Evolutionary conservation across 2,113 vertebrate species (phyloP).

Genomic region (Chlorocebus sabaeus): DNA sequence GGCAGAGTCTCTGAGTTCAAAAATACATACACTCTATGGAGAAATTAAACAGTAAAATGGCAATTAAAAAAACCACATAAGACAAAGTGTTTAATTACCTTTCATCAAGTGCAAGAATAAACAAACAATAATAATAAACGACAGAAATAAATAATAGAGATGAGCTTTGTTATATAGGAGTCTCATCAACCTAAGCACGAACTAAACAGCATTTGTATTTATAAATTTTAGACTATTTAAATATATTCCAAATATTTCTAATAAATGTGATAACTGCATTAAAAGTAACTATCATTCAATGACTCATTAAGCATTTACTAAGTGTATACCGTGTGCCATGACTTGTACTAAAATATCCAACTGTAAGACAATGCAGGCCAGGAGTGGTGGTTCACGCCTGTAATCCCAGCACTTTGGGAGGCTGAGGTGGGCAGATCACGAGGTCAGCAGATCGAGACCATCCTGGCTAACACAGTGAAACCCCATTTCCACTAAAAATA

Average conservation of each 20-base stretch:
- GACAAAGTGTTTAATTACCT: background rate
- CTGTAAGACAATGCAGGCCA: background rate
- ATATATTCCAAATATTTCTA: background rate
- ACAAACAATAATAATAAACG: constrained; percentile 2
- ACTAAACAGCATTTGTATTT: background rate
- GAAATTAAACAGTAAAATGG: background rate
- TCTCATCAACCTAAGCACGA: background rate
- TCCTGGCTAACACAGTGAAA: too few species aligned
- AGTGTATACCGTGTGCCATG: background rate
- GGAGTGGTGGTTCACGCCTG: too few species aligned
- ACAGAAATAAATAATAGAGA: background rate
- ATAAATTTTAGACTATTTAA: constrained; percentile 26
- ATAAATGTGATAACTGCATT: background rate
- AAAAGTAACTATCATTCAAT: background rate
- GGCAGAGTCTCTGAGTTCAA: background rate
- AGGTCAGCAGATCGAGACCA: too few species aligned
- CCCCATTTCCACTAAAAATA: too few species aligned
- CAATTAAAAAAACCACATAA: constrained; percentile 20
- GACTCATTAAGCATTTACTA: background rate
- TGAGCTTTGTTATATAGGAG: background rate
- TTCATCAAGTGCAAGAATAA: constrained; percentile 12
- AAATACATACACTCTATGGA: background rate
- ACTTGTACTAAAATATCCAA: background rate
- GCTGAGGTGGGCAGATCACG: too few species aligned
- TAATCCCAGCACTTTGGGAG: too few species aligned